Base-by-base conservation (phyloP, 2,888 invertebrate genomes). In the Dromius quadrimaculatus region DNA sequence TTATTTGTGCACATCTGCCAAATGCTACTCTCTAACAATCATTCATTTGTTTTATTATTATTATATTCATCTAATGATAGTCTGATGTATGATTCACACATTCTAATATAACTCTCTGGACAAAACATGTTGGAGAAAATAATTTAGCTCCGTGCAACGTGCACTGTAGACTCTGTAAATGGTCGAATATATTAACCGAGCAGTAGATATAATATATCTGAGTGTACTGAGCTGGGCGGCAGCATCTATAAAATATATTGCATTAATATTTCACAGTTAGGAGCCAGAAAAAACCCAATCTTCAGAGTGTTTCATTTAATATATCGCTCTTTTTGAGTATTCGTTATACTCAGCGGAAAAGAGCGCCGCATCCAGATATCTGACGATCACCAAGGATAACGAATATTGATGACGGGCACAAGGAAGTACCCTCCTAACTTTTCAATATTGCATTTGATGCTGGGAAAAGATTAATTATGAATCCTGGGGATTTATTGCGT, bases 301-400 rank as follows among this genome's bases (percentile, higher is more conserved):
- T 70, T 70, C 61, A 6, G 36, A 70, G 70, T 70, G 70, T 70
- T 70, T 70, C 70, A 62, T 38, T 70, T 70, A 70, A 70, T 70
- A 70, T 70, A 70, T 70, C 62, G 70, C 38, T 36, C 62, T 43
- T 62, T 70, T 70, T 70, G 62, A 61, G 70, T 47, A 62, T 70
- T 70, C 70, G 70, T 70, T 62, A 50, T 70, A 11, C 43, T 4
- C 23, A 8, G 32, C 69, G 69, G 43, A 69, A 19, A 45, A 23
- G 11, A 9, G 38, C 66, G 57, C 54, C 17, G 11, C 59, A 8
- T 59, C n/a, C 34, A 34, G 59, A 36, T 22, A n/a, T 23, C 8
- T 22, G 8, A 20, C 43, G 23, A 59, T 47, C 20, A 1, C 9
- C 5, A 2, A 41, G 43, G 62, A 62, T 62, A 62, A 62, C 62